These are phyloP conservation scores for Porites divaricata DNA, from an alignment of 92 coral and sea anemone species.

Conservation along the genomic window DNA sequence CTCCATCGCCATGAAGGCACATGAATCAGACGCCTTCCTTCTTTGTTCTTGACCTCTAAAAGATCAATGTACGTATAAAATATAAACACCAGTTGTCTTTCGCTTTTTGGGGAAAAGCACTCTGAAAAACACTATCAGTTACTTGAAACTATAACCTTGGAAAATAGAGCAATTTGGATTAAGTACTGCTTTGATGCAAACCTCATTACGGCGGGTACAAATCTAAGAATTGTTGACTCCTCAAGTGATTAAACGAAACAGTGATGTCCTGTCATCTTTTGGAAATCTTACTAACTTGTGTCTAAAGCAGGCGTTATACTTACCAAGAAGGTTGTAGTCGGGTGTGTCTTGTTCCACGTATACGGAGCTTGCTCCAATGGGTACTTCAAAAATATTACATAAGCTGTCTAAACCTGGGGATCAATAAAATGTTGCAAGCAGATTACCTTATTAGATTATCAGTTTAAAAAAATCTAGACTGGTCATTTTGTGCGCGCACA, in stretches of 20 bases:
- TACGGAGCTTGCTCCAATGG: conserved; percentile 74
- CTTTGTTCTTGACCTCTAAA: conserved; percentile 60
- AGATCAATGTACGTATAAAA: no score
- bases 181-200: no score
- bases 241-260: no score
- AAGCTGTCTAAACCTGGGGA: conserved; percentile 32
- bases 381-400: conserved; percentile 64
- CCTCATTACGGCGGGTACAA: no score
- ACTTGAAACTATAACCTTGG: background rate
- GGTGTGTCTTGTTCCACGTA: conserved; percentile 64
- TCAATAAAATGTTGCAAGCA: background rate
- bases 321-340: conserved; percentile 60
- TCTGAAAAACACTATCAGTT: background rate
- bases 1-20: conserved; percentile 80
- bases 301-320: conserved; percentile 11
- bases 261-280: no score
- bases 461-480: background rate
- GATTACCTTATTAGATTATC: background rate
- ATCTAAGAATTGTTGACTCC: no score
- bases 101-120: background rate
- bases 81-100: background rate
- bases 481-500: background rate
- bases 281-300: background rate
- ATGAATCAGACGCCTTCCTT: conserved; percentile 51
- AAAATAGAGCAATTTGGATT: no score